Base-by-base conservation (phyloP, 2,888 invertebrate genomes). In the Eretmocerus hayati region DNA sequence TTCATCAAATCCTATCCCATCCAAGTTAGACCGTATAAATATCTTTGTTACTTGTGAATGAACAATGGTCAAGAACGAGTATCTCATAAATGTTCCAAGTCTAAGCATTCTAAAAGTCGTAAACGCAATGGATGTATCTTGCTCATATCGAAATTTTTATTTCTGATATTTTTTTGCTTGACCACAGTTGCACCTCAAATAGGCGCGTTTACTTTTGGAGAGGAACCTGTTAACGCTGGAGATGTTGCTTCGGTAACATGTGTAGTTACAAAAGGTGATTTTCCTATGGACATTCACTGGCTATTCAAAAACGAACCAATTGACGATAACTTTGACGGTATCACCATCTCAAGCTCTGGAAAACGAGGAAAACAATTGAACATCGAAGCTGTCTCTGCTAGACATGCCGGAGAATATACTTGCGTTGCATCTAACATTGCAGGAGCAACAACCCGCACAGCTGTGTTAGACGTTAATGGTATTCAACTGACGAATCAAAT, bases 211-310 rank as follows among this genome's bases (percentile, higher is more conserved):
- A 78, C 79, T 63, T 84, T 87, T 59, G 85, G 85, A 52, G 84
- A 84, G 40, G 84, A 85, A 59, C 78, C 85, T 42, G 81, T 86
- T 39, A 85, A 87, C 64, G 84, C 85, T 50, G 88, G 87, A 8
- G 87, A 87, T 55, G 78, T 83, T 55, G 83, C 84, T 23, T 85
- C 85, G 50, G 77, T 84, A 2, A 79, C 79, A 43, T 88, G 88
- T 67, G 78, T 81, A 22, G 84, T 84, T 19, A 79, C 77, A 58
- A 84, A 85, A 68, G 87, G 90, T 26, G 90, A 90, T 67, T 72
- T 83, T 55, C 90, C 90, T 2, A 52, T 52, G 40, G 52, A 55
- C 4, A 52, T 52, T 4, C n/a, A 36, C 6, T 54, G 52, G 54
- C 45, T 45, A 43, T 54, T 72, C 11, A 58, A 64, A 23, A 62